Base-by-base conservation (phyloP, 2,888 invertebrate species). In the Rotaria sp. region DNA sequence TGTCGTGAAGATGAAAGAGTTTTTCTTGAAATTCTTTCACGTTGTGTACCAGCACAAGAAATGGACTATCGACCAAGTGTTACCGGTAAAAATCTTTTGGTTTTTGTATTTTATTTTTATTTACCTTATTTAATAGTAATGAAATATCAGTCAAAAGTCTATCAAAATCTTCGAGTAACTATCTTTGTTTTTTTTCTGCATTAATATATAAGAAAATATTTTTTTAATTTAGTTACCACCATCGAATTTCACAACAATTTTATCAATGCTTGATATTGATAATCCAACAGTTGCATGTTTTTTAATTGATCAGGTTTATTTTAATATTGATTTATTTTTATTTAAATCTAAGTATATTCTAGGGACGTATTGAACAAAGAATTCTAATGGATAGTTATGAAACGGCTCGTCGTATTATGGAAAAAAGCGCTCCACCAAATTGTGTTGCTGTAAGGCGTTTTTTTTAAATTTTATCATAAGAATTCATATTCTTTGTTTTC, bases 1-100 rank as follows among this genome's bases (percentile, higher is more conserved):
- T 74, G 84, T 80, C 85, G 75, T 52, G 86, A 86, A 18, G 86
- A 86, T 59, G 86, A 86, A 86, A 38, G 50, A 30, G 50, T 85
- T 52, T 24, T 86, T 26, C 85, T 85, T n/a, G 80, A 86, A 50
- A 59, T 86, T n/a, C 55, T 86, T 30, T 21, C 80, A 45, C 45
- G 45, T 26, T 80, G 80, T 80, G 45, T 80, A 80, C 80, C 80
- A 26, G 45, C 80, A 45, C 41, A 80, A 45, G 80, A 80, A 24
- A 80, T 80, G 80, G 41, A 80, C 21, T 45, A 80, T 45, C 80
- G 80, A 45, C 80, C 80, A 80, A 80, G 45, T 80, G 45, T 80
- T 26, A 80, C 80, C 15, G 80, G 80, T 80, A 80, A n/a, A 15
- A 0, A n/a, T 11, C 10, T 1, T 52, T 11, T 52, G 0, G 21